Base-by-base conservation (phyloP, 2,113 vertebrate genomes). In the Otus sunia region DNA sequence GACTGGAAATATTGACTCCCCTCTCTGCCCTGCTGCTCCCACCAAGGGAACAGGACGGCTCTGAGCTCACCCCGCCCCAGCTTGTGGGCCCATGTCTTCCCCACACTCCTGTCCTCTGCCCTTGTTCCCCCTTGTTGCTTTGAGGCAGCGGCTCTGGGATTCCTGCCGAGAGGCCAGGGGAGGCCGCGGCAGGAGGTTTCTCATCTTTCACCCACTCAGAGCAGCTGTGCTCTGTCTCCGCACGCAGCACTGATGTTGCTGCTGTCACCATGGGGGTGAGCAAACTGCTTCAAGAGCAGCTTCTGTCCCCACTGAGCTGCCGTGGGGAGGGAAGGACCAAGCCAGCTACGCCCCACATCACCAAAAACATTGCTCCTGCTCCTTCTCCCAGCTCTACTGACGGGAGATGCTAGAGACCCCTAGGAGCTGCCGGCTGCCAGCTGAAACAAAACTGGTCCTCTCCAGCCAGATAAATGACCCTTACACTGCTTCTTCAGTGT, bases 101-200 rank as follows among this genome's bases (percentile, higher is more conserved):
- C 43, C 0, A 2, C 1, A 3, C 1, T 6, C 41, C 5, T 1
- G 2, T 39, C 27, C 86, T 50, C 5, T 41, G 15, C 20, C 60
- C 77, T 13, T 0, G 0, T 36, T 8, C 30, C 34, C 56, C 21
- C 41, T 15, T 17, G 25, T 39, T 41, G 67, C 79, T 83, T 20
- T 49, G 71, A 50, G 62, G 45, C 53, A 56, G 52, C 5, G 0
- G 78, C 67, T 86, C 63, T 1, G 1, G 72, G 52, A 29, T 39
- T 8, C 0, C 0, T 45, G 92, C 63, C 0, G 0, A 52, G 64
- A 64, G 59, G 58, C 49, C 32, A 26, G 56, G 43, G 36, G 62
- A 72, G 67, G n/a, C 37, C 4, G 0, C 2, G 7, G 68, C 50
- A 81, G 73, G 32, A 77, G 36, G 60, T 37, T 63, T 83, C 69